These are phyloP conservation scores for Sebastes reedi DNA, from an alignment of 2,797 vertebrate species.

Conservation along the genomic window DNA sequence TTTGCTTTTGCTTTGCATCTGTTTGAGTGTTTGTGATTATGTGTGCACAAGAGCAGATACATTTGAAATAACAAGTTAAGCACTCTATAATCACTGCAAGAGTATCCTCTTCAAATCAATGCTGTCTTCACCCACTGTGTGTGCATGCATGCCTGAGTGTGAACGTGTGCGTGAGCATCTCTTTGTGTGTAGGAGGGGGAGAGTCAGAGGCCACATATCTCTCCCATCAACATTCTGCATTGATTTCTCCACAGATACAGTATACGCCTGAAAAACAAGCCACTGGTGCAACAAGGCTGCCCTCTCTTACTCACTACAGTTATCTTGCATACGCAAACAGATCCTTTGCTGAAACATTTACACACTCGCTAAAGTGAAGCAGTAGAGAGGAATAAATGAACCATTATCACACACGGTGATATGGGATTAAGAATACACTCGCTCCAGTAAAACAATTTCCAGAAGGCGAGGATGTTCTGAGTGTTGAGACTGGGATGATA, in stretches of 20 bases:
- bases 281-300: slow-evolving; percentile 65
- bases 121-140: slow-evolving; percentile 57
- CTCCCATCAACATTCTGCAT: slow-evolving; percentile 76
- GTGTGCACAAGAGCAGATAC: slow-evolving; percentile 51
- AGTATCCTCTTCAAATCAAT: slow-evolving; percentile 73
- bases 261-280: slow-evolving; percentile 61
- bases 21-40: slow-evolving; percentile 22
- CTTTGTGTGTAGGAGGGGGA: slow-evolving; percentile 69
- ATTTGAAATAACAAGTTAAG: slow-evolving; percentile 69
- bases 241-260: slow-evolving; percentile 73
- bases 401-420: slow-evolving; percentile 43
- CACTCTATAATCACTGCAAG: slow-evolving; percentile 67
- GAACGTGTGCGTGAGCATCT: slow-evolving; percentile 29
- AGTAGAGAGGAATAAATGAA: slow-evolving; percentile 50
- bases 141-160: slow-evolving; percentile 30
- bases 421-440: slow-evolving; percentile 49
- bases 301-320: slow-evolving; percentile 67
- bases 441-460: slow-evolving; percentile 32
- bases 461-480: slow-evolving; percentile 24
- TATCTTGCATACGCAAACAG: slow-evolving; percentile 49
- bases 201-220: slow-evolving; percentile 75
- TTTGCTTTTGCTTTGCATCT: slow-evolving; percentile 38
- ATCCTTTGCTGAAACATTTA: slow-evolving; percentile 53
- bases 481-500: slow-evolving; percentile 31
- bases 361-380: slow-evolving; percentile 44